Evolutionary conservation across 1,140 invertebrate genomes (phyloP).

Genomic region (Nautilus pompilius): DNA sequence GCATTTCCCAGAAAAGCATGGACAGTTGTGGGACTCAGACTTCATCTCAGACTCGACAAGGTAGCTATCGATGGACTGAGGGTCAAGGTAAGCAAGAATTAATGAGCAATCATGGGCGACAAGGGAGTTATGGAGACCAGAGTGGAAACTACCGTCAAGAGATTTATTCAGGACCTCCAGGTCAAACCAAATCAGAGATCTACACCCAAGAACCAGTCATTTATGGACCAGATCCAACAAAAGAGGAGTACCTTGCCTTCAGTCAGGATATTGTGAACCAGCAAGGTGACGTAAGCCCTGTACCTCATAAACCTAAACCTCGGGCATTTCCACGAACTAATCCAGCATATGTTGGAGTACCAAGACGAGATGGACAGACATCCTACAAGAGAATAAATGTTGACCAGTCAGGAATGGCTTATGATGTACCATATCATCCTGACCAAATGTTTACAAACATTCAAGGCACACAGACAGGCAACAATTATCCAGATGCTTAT

Average conservation of each 20-base stretch:
- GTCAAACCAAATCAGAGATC: slow-evolving; percentile 5
- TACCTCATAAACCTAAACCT: slow-evolving; percentile 43
- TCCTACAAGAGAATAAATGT: slow-evolving; percentile 43
- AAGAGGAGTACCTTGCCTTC: slow-evolving; percentile 42
- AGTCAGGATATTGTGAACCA: slow-evolving; percentile 48
- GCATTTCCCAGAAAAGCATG: slow-evolving; percentile 16
- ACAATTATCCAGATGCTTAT: slow-evolving; percentile 13
- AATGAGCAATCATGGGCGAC: slow-evolving; percentile 14
- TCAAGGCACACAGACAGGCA: slow-evolving; percentile 1
- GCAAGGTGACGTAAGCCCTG: slow-evolving; percentile 38
- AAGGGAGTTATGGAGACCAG: slow-evolving; percentile 15
- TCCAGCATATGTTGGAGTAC: slow-evolving; percentile 49
- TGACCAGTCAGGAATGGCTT: slow-evolving; percentile 12
- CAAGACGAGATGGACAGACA: slow-evolving; percentile 38
- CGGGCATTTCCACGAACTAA: slow-evolving; percentile 53
- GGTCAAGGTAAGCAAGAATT: slow-evolving; percentile 1
- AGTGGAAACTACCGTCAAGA: slow-evolving; percentile 2
- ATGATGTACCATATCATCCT: slow-evolving; percentile 14
- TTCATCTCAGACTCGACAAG: slow-evolving; percentile 7
- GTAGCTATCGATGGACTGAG: slow-evolving; percentile 7
- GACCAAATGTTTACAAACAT: background rate
- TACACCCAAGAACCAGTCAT: slow-evolving; percentile 18
- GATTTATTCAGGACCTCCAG: slow-evolving; percentile 5
- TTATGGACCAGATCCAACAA: slow-evolving; percentile 15
- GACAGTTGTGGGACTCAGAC: slow-evolving; percentile 3